Conservation (phyloP, 2,797 vertebrate genomes). For the Lepus townsendii region DNA sequence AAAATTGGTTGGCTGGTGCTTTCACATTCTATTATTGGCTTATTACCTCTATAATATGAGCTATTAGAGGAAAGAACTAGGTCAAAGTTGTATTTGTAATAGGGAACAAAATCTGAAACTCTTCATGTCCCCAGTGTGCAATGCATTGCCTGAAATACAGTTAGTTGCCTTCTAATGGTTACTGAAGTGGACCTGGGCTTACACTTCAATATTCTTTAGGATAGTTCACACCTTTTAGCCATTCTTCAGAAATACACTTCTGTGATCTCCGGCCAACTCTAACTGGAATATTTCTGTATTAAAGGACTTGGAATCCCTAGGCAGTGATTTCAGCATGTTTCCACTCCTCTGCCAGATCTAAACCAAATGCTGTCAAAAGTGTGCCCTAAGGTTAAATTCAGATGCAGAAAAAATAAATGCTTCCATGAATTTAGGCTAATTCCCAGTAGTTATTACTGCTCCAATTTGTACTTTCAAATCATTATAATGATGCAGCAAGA, state of each 20-base stretch:
- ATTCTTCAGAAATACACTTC: slow-evolving; percentile 63
- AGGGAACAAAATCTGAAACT: slow-evolving; percentile 59
- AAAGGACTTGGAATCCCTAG: slow-evolving; percentile 60
- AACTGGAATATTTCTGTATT: slow-evolving; percentile 62
- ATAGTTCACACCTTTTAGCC: slow-evolving; percentile 38
- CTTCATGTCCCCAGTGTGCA: slow-evolving; percentile 18
- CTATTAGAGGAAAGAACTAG: slow-evolving; percentile 58
- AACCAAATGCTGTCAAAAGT: slow-evolving; percentile 64
- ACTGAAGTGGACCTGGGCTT: neutral
- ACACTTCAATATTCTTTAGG: slow-evolving; percentile 6
- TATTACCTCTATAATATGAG: slow-evolving; percentile 39
- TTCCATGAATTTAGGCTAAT: slow-evolving; percentile 67
- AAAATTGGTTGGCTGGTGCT: slow-evolving; percentile 9
- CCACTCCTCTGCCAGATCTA: slow-evolving; percentile 64
- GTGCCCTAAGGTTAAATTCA: slow-evolving; percentile 48
- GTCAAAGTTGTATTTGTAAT: slow-evolving; percentile 61
- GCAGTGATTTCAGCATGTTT: slow-evolving; percentile 60
- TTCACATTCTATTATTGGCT: slow-evolving; percentile 52
- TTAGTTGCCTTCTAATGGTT: slow-evolving; percentile 51
- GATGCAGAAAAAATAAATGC: slow-evolving; percentile 64
- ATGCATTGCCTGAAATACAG: slow-evolving; percentile 58
- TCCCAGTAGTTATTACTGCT: slow-evolving; percentile 66
- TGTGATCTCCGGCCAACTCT: slow-evolving; percentile 68
- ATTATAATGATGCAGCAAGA: neutral
- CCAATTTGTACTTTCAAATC: slow-evolving; percentile 4